Evolutionary conservation across 2,113 vertebrate species (phyloP).

Genomic region (Rhynchopsitta pachyrhyncha): DNA sequence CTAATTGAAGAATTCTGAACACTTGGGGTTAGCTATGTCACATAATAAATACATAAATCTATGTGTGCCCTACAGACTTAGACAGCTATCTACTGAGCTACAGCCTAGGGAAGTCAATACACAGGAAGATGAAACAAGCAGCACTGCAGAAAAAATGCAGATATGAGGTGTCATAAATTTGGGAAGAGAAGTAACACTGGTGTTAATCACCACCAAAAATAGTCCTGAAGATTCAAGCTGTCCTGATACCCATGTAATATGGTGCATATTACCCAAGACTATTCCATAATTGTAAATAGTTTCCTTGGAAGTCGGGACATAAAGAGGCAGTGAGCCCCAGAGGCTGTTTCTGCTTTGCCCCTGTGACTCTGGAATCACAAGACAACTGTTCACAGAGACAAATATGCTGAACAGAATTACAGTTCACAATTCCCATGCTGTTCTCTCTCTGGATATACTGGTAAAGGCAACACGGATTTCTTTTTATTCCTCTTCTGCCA

Average conservation of each 20-base stretch:
- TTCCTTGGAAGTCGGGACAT: not conserved
- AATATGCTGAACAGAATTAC: not conserved
- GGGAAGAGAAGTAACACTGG: not conserved
- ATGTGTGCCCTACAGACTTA: not conserved
- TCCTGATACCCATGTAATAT: not conserved
- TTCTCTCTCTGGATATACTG: not conserved
- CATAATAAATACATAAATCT: not conserved
- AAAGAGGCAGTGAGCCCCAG: not conserved
- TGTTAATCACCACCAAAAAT: not conserved
- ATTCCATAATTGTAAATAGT: not conserved
- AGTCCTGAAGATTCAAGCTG: not conserved
- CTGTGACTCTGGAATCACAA: not conserved
- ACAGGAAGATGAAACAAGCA: not conserved
- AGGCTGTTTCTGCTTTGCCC: not conserved
- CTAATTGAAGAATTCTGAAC: not conserved
- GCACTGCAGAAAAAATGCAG: not conserved
- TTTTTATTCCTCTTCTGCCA: not conserved
- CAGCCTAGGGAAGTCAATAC: not conserved
- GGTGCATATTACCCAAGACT: not conserved
- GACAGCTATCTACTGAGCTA: not conserved
- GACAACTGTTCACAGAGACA: not conserved
- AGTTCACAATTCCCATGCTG: not conserved
- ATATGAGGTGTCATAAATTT: not conserved
- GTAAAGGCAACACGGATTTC: not conserved
- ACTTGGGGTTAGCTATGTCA: not conserved